These are phyloP conservation scores for Sigmodon hispidus DNA, from an alignment of 2,113 vertebrate genomes.

Conservation along the genomic window DNA sequence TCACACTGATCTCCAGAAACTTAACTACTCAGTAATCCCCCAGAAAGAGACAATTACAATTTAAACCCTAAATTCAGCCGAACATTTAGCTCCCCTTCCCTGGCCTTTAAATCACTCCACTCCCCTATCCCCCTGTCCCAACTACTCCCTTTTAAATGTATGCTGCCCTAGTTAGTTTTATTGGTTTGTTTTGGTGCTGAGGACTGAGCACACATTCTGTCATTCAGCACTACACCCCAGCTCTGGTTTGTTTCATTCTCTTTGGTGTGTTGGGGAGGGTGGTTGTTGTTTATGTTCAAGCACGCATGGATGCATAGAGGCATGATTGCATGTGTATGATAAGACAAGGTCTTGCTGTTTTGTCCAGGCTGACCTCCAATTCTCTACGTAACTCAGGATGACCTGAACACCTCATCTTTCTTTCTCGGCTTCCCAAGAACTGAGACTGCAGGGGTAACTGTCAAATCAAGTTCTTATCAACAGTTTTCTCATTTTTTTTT, in stretches of 20 bases:
- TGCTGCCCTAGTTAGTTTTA: not conserved
- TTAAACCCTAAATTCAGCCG: conserved; percentile 9
- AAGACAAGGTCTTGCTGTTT: not conserved
- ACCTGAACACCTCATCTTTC: not conserved
- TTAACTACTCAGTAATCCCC: not conserved
- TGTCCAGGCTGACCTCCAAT: not conserved
- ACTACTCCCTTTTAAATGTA: conserved; percentile 17
- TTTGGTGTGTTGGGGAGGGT: too few relatives aligned
- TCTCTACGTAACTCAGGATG: not conserved
- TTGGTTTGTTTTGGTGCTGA: not conserved
- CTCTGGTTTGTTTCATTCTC: not conserved
- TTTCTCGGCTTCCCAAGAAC: not conserved
- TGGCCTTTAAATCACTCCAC: not conserved
- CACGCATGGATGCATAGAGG: not conserved
- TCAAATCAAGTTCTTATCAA: not conserved
- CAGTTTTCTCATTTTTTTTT: not conserved
- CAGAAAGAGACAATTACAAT: not conserved
- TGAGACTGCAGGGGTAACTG: not conserved
- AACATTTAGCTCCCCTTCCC: not conserved
- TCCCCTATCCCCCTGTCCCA: not conserved
- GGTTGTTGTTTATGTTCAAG: not conserved
- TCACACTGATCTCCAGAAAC: not conserved
- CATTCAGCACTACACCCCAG: not conserved
- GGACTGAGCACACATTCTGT: not conserved
- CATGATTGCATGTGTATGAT: not conserved